A percentile compares a stretch with the other conserved stretches of the same genome.
These are phyloP conservation scores for Diogma glabrata DNA, from an alignment of 2,888 invertebrate species.

Conservation along the genomic window DNA sequence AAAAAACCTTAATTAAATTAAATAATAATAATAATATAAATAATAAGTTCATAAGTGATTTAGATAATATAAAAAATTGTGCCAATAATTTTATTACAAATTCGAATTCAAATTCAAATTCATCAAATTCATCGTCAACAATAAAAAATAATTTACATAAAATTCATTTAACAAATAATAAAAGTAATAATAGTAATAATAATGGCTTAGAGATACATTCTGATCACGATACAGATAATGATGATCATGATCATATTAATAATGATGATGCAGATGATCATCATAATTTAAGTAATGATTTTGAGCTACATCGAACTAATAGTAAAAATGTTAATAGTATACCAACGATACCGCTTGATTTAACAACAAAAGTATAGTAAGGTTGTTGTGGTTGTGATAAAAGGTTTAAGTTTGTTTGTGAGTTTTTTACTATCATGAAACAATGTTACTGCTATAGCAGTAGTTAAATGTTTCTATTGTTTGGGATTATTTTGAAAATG, in stretches of 20 bases:
- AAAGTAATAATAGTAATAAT: background rate
- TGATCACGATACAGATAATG: slow-evolving; percentile 3
- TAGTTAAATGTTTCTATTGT: too few species aligned
- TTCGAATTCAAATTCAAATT: background rate
- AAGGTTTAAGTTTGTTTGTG: too few species aligned
- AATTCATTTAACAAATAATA: slow-evolving; percentile 4
- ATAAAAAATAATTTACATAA: slow-evolving; percentile 7
- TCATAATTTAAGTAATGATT: too few species aligned
- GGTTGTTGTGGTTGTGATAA: too few species aligned
- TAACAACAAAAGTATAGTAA: slow-evolving; percentile 54
- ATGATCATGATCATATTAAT: slow-evolving; percentile 4
- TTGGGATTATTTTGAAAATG: too few species aligned
- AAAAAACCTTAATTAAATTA: slow-evolving; percentile 38
- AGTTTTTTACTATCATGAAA: too few species aligned
- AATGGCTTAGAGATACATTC: too few species aligned
- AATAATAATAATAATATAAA: slow-evolving; percentile 11
- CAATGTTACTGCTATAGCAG: too few species aligned
- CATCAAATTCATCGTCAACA: slow-evolving; percentile 6
- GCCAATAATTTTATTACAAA: slow-evolving; percentile 1
- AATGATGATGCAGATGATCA: slow-evolving; percentile 25
- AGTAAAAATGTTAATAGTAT: slow-evolving; percentile 50
- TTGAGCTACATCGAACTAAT: too few species aligned
- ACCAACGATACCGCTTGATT: slow-evolving; percentile 30
- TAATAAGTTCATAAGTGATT: background rate
- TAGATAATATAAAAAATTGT: background rate